phyloP scores from a whole-genome alignment of 2,797 vertebrate genomes.

The Ctenopoma kingsleyae region DNA sequence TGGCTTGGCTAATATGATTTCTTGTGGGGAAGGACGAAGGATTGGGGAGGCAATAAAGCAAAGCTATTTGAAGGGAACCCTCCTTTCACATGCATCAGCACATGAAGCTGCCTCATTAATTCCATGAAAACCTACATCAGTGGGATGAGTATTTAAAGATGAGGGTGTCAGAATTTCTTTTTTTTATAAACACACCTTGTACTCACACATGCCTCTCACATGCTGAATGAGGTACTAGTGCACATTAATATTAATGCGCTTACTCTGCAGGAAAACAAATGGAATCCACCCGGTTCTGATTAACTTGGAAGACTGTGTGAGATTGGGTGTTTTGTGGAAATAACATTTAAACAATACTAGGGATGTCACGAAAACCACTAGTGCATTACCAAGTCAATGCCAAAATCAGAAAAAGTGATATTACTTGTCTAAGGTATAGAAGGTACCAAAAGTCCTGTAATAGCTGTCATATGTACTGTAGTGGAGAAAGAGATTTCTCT shows the following conservation, averaged over 20 bases:
- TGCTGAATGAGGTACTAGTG: conserved; percentile 33
- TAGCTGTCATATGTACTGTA: no score
- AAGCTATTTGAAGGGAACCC: conserved; percentile 74
- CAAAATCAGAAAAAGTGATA: no score
- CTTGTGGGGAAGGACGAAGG: conserved; percentile 44
- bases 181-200: conserved; percentile 48
- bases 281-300: conserved; percentile 20
- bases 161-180: conserved; percentile 74
- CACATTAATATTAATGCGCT: conserved; percentile 51
- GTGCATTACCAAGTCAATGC: no score
- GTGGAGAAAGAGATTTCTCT: no score
- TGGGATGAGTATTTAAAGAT: conserved; percentile 81
- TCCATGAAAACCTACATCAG: conserved; percentile 79
- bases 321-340: conserved; percentile 2
- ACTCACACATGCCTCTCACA: not conserved
- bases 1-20: conserved; percentile 81
- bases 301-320: not conserved
- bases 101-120: conserved; percentile 81
- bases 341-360: not conserved
- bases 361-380: no score
- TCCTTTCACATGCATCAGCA: conserved; percentile 75
- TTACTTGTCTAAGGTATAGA: no score
- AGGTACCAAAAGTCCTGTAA: no score
- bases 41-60: conserved; percentile 66
- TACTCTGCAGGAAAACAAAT: conserved; percentile 31